Evolutionary conservation across 2,888 invertebrate species (phyloP), one percentile per base, ranked within the genome.

Genomic region (Listrodromus nycthemerus): DNA sequence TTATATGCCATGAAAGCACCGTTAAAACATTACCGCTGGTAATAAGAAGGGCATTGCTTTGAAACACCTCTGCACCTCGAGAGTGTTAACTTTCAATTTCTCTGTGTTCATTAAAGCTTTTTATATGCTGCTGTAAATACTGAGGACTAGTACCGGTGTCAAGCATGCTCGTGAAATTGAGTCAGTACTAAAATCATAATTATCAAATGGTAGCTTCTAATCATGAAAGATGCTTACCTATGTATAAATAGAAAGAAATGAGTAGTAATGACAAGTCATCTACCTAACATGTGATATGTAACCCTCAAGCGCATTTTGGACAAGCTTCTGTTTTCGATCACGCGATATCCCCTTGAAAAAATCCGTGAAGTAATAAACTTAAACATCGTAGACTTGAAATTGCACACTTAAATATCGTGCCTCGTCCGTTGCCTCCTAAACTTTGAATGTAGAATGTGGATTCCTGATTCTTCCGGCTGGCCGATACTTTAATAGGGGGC

Each of bases 1-100:
- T 65, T 69, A 67, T 19, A n/a, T 41, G 41, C 33, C 19, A n/a
- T 75, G 75, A 70, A 75, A 71, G 65, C n/a, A 55, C 65, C 52
- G 65, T 63, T 37, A 41, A 52, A 52, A 65, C 4, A 79, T 50
- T 70, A 24, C 55, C 8, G n/a, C 7, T 27, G n/a, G 5, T n/a
- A 27, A 27, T 7, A 24, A 6, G 13, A 61, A 16, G 3, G 10
- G 1, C 27, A 21, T 6, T 30, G n/a, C n/a, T 24, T 24, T 61
- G 61, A 61, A 33, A 33, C 33, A 16, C n/a, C 16, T 27, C 27
- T 61, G 16, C 27, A 24, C 27, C 30, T 27, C 7, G 16, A 30
- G 61, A 30, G 61, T 61, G 24, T 10, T 1, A 1, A 61, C 27
- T n/a, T 30, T 16, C 6, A n/a, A 16, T 61, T 27, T 16, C 27